phyloP scores from a whole-genome alignment of 2,797 vertebrate species.

The Tolypeutes matacus region DNA sequence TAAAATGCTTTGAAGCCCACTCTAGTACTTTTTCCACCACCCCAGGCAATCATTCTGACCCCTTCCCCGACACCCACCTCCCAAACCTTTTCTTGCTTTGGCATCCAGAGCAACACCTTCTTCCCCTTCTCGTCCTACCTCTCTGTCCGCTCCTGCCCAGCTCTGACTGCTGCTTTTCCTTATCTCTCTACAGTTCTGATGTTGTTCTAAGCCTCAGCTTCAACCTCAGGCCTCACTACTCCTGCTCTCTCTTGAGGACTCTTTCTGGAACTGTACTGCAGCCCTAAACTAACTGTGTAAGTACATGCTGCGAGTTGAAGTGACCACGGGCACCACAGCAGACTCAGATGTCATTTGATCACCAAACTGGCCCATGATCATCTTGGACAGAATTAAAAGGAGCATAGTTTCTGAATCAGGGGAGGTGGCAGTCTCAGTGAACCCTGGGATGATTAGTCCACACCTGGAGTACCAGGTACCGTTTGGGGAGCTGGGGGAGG shows the following conservation, averaged over 20 bases:
- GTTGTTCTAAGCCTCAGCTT: constrained; percentile 10
- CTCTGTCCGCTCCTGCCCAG: background rate
- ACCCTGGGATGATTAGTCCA: background rate
- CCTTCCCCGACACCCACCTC: background rate
- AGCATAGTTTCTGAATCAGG: constrained; percentile 22
- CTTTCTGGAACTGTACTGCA: background rate
- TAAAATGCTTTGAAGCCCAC: background rate
- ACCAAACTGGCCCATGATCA: background rate
- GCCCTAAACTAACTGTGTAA: background rate
- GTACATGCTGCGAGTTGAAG: background rate
- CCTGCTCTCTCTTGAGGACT: background rate
- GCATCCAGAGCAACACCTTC: background rate
- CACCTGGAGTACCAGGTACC: background rate
- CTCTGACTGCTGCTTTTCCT: background rate
- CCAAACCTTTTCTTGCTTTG: background rate
- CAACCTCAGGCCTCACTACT: background rate
- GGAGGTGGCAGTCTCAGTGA: background rate
- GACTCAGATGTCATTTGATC: background rate
- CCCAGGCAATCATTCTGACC: background rate
- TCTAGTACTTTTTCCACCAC: background rate
- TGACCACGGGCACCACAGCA: background rate
- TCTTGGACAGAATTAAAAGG: background rate
- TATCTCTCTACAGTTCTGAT: background rate
- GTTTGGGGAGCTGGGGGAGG: background rate
- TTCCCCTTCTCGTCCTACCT: background rate